Percentiles rank a stretch among this genome's conserved stretches.
These are phyloP conservation scores for Hypercompe scribonia DNA, from an alignment of 2,888 invertebrate genomes.

Conservation along the genomic window DNA sequence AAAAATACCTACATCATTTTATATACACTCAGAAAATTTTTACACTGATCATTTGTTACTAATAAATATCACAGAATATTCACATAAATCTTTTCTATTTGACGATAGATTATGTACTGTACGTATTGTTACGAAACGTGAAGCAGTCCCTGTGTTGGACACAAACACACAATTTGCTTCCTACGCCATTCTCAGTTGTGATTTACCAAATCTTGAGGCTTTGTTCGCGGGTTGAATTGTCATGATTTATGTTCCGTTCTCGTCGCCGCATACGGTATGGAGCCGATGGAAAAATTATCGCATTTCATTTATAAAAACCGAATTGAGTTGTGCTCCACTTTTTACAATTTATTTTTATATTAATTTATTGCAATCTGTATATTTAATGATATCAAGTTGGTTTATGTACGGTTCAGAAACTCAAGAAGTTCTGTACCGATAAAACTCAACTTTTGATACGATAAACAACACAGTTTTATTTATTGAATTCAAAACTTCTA, in stretches of 20 bases:
- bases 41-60: too few species aligned
- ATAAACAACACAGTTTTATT: too few species aligned
- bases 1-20: too few species aligned
- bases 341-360: neutral
- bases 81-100: neutral
- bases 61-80: neutral
- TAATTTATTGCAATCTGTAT: neutral
- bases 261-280: conserved; percentile 11
- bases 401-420: too few species aligned
- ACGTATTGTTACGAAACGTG: neutral
- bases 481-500: too few species aligned
- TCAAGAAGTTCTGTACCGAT: too few species aligned
- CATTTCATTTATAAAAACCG: conserved; percentile 4
- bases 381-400: too few species aligned
- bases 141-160: conserved; percentile 10
- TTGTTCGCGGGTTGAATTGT: conserved; percentile 28
- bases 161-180: conserved; percentile 16
- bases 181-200: conserved; percentile 18
- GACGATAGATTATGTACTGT: neutral
- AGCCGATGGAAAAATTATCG: conserved; percentile 14
- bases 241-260: conserved; percentile 39
- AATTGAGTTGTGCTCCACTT: neutral
- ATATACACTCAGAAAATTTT: too few species aligned
- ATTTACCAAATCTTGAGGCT: conserved; percentile 41
- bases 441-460: too few species aligned